A percentile compares a stretch with the other conserved stretches of the same genome.
Evolutionary conservation across 2,888 invertebrate species (phyloP).

Genomic region (Plusia festucae): DNA sequence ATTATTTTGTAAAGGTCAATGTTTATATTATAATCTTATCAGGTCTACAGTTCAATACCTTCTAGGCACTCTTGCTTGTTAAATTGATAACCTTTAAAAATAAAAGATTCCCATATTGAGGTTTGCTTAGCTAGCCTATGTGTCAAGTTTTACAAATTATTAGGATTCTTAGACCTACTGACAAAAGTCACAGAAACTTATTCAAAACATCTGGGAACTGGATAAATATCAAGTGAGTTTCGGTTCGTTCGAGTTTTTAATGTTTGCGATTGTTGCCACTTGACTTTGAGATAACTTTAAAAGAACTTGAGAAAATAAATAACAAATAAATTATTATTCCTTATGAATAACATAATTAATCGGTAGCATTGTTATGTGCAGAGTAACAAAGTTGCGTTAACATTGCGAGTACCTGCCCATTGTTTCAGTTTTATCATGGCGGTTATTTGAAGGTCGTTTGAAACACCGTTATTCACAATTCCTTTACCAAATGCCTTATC

Average conservation of each 20-base stretch:
- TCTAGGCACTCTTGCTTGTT: no score
- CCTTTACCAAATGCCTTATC: background rate
- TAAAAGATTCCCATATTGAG: no score
- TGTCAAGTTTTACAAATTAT: background rate
- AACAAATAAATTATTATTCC: background rate
- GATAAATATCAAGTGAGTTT: background rate
- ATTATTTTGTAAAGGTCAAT: no score
- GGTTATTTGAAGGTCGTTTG: background rate
- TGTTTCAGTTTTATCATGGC: constrained; percentile 1
- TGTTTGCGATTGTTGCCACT: background rate
- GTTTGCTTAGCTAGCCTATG: background rate
- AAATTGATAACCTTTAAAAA: no score
- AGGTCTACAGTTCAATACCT: no score
- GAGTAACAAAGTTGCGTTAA: background rate
- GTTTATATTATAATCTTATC: no score
- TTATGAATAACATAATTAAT: background rate
- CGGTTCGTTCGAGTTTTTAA: background rate
- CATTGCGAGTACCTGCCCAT: background rate
- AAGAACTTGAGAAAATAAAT: constrained; percentile 5
- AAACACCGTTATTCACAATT: constrained; percentile 2
- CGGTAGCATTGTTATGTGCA: background rate
- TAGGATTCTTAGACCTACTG: no score
- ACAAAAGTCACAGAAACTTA: background rate
- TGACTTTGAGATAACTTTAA: constrained; percentile 8
- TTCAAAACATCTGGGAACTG: background rate